Base-by-base conservation (phyloP, 1,140 invertebrate genomes). In the Aphelinus certus region DNA sequence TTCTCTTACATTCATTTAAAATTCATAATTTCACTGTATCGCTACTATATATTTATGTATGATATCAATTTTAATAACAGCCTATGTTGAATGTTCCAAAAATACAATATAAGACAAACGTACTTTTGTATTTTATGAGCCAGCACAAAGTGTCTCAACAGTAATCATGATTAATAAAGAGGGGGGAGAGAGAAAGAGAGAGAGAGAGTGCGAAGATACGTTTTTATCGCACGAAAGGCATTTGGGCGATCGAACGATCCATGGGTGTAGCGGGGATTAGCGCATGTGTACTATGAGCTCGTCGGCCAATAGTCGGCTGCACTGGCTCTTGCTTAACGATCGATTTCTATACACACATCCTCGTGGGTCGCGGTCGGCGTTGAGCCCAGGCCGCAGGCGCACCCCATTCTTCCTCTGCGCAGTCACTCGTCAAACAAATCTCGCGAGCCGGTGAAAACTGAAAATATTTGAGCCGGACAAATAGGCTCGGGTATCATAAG, bases 281-380 rank as follows among this genome's bases (percentile, higher is more conserved):
- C 60, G 49, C n/a, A 63, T 63, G 43, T 26, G 26, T 26, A 26
- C 26, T 26, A 26, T 26, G 26, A 26, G 26, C 26, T 26, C 26
- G 26, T 26, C 26, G 26, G 26, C 26, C 26, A 26, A 26, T 26
- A 26, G 26, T 26, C 26, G 26, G 26, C 26, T 26, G 26, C 26
- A 26, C 26, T 26, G 26, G 26, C 26, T 26, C 26, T 26, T 26
- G 26, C 26, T 26, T 26, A 26, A 79, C 77, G 47, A 76, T 79
- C 78, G 81, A 84, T 84, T 84, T 85, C 84, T 84, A 80, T 80
- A 81, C 72, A 85, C 77, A 85, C 82, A 84, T 83, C 81, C 82
- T 84, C 63, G 26, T 26, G 26, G 26, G 26, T 26, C 7, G 42
- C 63, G 46, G 49, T 43, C 26, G 63, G 72, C 74, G 80, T 26